phyloP scores from a whole-genome alignment of 2,888 invertebrate genomes.

The Maniola hyperantus region DNA sequence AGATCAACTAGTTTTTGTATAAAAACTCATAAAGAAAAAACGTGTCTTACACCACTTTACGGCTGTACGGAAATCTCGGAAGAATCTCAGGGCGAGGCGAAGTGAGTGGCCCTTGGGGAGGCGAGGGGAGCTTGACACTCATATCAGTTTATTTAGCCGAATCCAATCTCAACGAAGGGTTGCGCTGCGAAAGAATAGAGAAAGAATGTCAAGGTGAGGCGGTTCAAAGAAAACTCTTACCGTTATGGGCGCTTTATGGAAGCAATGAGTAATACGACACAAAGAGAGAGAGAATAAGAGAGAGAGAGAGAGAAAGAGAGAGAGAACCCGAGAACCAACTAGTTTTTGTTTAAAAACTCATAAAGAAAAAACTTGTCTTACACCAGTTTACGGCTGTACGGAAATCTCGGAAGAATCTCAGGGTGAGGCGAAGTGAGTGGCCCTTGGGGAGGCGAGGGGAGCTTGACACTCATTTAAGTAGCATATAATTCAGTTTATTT shows the following conservation, averaged over 20 bases:
- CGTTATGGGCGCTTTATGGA: too few relatives aligned
- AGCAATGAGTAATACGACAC: too few relatives aligned
- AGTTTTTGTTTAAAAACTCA: conserved; percentile 10
- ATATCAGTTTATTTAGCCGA: conserved; percentile 85
- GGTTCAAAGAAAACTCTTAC: too few relatives aligned
- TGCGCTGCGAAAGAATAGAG: conserved; percentile 50
- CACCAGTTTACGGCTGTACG: conserved; percentile 32
- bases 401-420: conserved; percentile 69
- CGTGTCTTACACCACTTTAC: conserved; percentile 46
- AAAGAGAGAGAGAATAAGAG: too few relatives aligned
- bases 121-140: conserved; percentile 78
- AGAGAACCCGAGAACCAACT: too few relatives aligned
- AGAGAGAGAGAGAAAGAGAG: too few relatives aligned
- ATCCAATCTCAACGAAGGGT: conserved; percentile 68
- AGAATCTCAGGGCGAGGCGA: conserved; percentile 69
- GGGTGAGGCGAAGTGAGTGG: conserved; percentile 69
- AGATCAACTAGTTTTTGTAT: too few relatives aligned
- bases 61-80: conserved; percentile 54
- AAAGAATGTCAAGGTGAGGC: too few relatives aligned
- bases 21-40: conserved; percentile 27
- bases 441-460: conserved; percentile 53
- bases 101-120: conserved; percentile 65
- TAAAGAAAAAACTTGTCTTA: conserved; percentile 45
- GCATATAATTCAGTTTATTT: conserved; percentile 87
- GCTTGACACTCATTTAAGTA: conserved; percentile 86